Percentiles rank a stretch among this genome's conserved stretches.
Evolutionary conservation across 2,888 invertebrate genomes (phyloP).

Genomic region (Coenonympha arcania): DNA sequence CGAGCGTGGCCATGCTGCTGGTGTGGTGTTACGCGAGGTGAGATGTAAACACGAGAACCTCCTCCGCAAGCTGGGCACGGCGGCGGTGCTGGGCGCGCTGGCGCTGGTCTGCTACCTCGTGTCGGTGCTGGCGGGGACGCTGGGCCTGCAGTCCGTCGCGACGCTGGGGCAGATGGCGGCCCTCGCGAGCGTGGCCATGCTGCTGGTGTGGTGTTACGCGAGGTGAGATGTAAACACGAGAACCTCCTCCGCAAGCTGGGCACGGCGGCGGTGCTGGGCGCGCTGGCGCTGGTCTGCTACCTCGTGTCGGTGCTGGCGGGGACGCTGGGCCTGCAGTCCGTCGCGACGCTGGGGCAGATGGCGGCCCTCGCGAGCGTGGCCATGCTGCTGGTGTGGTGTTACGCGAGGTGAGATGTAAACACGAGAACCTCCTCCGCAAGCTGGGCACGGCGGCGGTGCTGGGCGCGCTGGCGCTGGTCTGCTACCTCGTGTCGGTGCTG

Average conservation of each 20-base stretch:
- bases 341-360: slow-evolving; percentile 50
- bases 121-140: slow-evolving; percentile 83
- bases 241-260: slow-evolving; percentile 95
- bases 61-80: slow-evolving; percentile 94
- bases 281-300: slow-evolving; percentile 87
- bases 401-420: slow-evolving; percentile 83
- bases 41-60: slow-evolving; percentile 87
- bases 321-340: slow-evolving; percentile 83
- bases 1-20: slow-evolving; percentile 81
- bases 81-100: slow-evolving; percentile 88
- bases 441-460: slow-evolving; percentile 94
- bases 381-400: slow-evolving; percentile 87
- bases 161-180: slow-evolving; percentile 56
- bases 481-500: slow-evolving; percentile 87
- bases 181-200: slow-evolving; percentile 81
- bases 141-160: slow-evolving; percentile 84
- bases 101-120: slow-evolving; percentile 87
- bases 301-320: slow-evolving; percentile 85
- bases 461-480: slow-evolving; percentile 84
- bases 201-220: slow-evolving; percentile 89
- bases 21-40: slow-evolving; percentile 93
- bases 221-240: slow-evolving; percentile 85
- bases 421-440: slow-evolving; percentile 95
- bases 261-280: slow-evolving; percentile 92
- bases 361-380: slow-evolving; percentile 81